Evolutionary conservation across 2,797 vertebrate species (phyloP).

Genomic region (Pseudotriccus pelzelni): DNA sequence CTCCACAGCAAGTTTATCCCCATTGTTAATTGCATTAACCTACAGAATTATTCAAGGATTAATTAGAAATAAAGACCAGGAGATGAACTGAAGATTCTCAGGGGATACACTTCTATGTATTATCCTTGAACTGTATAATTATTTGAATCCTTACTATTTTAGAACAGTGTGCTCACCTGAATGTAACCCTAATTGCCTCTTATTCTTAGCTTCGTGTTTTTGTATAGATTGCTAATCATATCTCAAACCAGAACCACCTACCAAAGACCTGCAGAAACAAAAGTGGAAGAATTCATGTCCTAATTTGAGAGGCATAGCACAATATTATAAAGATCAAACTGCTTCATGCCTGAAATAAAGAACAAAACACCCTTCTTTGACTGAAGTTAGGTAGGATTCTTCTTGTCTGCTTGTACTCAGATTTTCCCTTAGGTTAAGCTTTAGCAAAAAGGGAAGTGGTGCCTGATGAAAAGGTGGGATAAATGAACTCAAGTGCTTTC

Average conservation of each 20-base stretch:
- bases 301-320: conserved; percentile 26
- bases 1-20: neutral
- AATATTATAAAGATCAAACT: conserved; percentile 4
- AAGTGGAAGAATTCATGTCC: neutral
- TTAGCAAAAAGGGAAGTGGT: conserved; percentile 1
- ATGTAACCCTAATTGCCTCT: conserved; percentile 33
- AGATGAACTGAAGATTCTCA: conserved; percentile 46
- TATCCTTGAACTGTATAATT: conserved; percentile 53
- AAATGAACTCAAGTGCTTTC: neutral
- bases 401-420: neutral
- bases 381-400: neutral
- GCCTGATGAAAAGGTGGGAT: conserved; percentile 19
- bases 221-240: conserved; percentile 28
- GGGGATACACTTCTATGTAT: neutral
- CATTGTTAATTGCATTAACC: conserved; percentile 46
- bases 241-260: neutral
- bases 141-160: conserved; percentile 37
- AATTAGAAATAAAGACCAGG: conserved; percentile 51
- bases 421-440: conserved; percentile 27
- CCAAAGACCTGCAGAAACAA: conserved; percentile 10
- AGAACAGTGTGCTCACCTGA: conserved; percentile 9
- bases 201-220: neutral
- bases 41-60: conserved; percentile 49
- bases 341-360: neutral
- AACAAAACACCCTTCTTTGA: neutral